Evolutionary conservation across 2,888 invertebrate species (phyloP).

Genomic region (Hipparchia semele): DNA sequence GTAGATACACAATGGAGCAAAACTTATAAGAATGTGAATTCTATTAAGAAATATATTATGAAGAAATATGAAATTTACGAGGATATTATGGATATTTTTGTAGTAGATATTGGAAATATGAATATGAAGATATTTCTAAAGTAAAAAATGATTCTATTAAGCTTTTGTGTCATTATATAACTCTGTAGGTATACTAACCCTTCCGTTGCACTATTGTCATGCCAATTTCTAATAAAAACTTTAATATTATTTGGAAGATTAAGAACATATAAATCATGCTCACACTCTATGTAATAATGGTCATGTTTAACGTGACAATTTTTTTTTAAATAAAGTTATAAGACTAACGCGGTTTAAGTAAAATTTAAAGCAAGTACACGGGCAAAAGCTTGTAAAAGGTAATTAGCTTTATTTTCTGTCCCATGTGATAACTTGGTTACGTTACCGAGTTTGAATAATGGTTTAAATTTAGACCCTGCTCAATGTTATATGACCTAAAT

Average conservation of each 20-base stretch:
- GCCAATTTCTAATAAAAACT: no score
- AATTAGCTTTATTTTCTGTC: not conserved
- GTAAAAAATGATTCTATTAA: not conserved
- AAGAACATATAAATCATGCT: no score
- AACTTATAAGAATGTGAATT: slow-evolving; percentile 3
- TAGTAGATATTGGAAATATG: not conserved
- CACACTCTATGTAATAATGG: no score
- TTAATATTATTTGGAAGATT: no score
- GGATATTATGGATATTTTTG: not conserved
- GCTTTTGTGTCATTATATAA: no score
- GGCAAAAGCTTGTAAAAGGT: not conserved
- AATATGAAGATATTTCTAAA: not conserved
- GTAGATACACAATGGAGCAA: slow-evolving; percentile 9
- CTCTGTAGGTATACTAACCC: no score
- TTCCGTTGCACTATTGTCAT: no score
- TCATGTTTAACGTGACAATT: no score
- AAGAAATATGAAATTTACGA: not conserved
- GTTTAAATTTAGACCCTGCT: not conserved
- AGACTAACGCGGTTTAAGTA: not conserved
- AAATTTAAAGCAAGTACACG: not conserved
- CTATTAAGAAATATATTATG: not conserved
- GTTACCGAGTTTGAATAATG: slow-evolving; percentile 2
- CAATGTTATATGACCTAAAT: slow-evolving; percentile 6
- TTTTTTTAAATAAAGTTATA: no score
- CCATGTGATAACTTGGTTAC: not conserved